Evolutionary conservation across 2,113 vertebrate species (phyloP), one percentile per base, ranked within the genome.

Genomic region (Cinclus cinclus): DNA sequence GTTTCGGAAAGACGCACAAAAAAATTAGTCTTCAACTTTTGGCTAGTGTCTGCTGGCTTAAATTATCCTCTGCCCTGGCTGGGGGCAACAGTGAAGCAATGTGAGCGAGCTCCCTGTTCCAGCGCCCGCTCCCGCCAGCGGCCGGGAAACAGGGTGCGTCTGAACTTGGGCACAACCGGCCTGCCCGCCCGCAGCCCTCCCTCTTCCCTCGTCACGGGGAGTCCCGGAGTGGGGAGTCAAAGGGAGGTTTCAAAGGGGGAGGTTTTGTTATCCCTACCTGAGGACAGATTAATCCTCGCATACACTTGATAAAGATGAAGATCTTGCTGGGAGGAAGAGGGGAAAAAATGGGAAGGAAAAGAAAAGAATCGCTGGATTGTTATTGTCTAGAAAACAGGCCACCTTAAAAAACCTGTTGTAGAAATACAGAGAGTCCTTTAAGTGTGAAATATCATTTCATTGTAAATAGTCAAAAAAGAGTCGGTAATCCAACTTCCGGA

Each of bases 391-490:
- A 95, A 97, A 97, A 91, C 73, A 89, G 94, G 55, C 79, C 83
- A 97, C 95, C 90, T 96, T 97, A 91, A 91, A 93, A 97, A 97
- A 97, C 92, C 96, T 98, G 97, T 97, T 98, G 85, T 97, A 97
- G 94, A 97, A 97, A 97, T 98, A 96, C 96, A 97, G 90, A 98
- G 98, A 97, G 97, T 98, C 98, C 95, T 98, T 98, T 98, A 98
- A 98, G 98, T 98, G 99, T 98, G 98, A 99, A 99, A 99, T 99
- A 99, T 99, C 96, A 99, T 99, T 99, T 99, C 98, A 99, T 99
- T 99, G 98, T 98, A 98, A 97, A 98, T 97, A 98, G 96, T 95
- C 96, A 98, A 98, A 98, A 98, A 99, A 98, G 98, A 98, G 97
- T 98, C 97, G 98, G 97, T 99, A 99, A 99, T 99, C 99, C 99